Conservation (phyloP, 2,113 vertebrate genomes). For the Myotis yumanensis region DNA sequence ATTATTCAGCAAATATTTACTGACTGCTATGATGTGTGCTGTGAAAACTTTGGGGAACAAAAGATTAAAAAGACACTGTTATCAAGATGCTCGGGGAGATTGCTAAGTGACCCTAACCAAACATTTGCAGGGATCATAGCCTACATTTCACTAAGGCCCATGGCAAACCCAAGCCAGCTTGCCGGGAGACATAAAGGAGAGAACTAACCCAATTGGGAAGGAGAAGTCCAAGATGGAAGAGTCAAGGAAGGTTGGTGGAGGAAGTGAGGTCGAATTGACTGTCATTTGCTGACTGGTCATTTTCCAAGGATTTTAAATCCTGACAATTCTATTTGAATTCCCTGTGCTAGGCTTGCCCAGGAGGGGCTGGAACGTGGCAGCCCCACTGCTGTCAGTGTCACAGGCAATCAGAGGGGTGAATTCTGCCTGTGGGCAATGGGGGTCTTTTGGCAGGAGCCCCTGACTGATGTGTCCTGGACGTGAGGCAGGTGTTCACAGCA, state of each 20-base stretch:
- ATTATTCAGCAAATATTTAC: not conserved
- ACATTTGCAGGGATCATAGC: rapidly evolving
- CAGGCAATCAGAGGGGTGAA: not conserved
- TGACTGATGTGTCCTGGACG: rapidly evolving
- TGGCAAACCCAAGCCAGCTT: rapidly evolving
- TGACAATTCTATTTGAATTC: not conserved
- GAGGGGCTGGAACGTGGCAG: rapidly evolving
- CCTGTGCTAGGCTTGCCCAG: not conserved
- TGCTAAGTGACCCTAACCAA: rapidly evolving
- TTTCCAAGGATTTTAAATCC: not conserved
- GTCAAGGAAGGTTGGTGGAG: not conserved
- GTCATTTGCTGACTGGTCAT: not conserved
- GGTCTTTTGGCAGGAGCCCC: not conserved
- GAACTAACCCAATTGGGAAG: rapidly evolving
- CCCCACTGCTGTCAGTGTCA: rapidly evolving
- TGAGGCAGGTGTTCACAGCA: not conserved
- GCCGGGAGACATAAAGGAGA: rapidly evolving
- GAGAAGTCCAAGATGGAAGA: not conserved
- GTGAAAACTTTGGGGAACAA: not conserved
- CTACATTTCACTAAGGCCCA: rapidly evolving
- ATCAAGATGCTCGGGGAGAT: not conserved
- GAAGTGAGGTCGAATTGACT: no score
- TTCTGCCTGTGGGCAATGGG: rapidly evolving
- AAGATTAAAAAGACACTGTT: not conserved
- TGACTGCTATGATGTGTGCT: not conserved